A percentile compares a stretch with the other conserved stretches of the same genome.
Conservation (phyloP, 2,797 vertebrate genomes). For the Manis pentadactyla region DNA sequence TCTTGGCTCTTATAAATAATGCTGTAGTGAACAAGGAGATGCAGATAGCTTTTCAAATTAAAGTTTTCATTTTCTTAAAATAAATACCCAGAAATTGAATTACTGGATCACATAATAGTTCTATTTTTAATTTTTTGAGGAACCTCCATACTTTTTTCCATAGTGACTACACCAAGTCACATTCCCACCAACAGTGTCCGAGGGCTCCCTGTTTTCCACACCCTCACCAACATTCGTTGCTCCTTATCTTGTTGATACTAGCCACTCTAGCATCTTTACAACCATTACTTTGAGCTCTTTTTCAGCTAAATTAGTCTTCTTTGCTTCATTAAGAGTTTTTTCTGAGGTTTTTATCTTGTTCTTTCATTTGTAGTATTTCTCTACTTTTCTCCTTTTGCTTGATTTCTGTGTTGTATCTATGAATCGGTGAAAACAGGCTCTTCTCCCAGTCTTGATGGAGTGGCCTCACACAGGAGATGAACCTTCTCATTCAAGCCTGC, state of each 20-base stretch:
- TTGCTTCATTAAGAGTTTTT: not conserved
- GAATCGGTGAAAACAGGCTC: not conserved
- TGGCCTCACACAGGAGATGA: not conserved
- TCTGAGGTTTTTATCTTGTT: not conserved
- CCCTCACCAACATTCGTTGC: not conserved
- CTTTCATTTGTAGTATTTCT: not conserved
- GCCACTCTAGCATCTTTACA: not conserved
- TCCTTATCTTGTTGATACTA: not conserved
- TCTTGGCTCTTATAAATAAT: not conserved
- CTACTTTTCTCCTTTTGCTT: not conserved
- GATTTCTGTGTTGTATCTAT: not conserved
- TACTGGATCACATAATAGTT: not conserved
- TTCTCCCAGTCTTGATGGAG: not conserved
- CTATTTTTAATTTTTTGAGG: not conserved
- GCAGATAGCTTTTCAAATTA: no score
- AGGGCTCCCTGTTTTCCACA: not conserved
- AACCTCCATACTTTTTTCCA: not conserved
- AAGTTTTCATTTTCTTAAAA: not conserved
- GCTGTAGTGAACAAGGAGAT: no score
- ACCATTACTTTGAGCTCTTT: not conserved
- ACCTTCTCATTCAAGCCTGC: not conserved
- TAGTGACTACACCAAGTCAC: not conserved
- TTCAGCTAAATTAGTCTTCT: not conserved
- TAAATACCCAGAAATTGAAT: not conserved
- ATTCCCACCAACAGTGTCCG: not conserved